Conservation (phyloP, 2,888 invertebrate genomes). For the Diloba caeruleocephala region DNA sequence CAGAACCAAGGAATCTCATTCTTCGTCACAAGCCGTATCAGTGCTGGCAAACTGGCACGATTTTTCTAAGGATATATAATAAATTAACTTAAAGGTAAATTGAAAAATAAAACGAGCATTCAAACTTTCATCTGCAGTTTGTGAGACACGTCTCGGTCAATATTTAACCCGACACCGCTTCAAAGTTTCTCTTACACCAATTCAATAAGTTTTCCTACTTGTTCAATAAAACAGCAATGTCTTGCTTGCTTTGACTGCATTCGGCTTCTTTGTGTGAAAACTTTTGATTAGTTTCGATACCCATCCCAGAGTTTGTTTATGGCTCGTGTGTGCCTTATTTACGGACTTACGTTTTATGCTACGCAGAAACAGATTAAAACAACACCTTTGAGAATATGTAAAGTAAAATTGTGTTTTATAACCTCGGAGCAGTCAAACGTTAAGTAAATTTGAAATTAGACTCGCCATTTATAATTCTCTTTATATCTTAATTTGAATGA, state of each 20-base stretch:
- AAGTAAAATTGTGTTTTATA: constrained; percentile 43
- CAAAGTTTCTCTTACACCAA: constrained; percentile 71
- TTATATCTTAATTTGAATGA: constrained; percentile 21
- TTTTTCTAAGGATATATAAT: not conserved
- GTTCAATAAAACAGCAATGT: constrained; percentile 77
- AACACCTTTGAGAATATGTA: constrained; percentile 37
- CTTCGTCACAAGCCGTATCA: too few species aligned
- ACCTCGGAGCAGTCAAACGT: constrained; percentile 38
- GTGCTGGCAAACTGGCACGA: too few species aligned
- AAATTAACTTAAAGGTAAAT: constrained; percentile 28
- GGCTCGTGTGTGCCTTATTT: constrained; percentile 7
- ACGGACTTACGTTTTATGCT: not conserved
- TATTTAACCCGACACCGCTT: constrained; percentile 66
- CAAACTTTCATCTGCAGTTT: constrained; percentile 47
- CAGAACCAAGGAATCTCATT: too few species aligned
- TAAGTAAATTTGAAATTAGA: constrained; percentile 48
- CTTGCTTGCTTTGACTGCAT: constrained; percentile 70
- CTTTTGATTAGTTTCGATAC: constrained; percentile 79
- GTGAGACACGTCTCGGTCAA: constrained; percentile 57
- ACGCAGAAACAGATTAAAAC: constrained; percentile 7
- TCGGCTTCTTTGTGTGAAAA: constrained; percentile 73
- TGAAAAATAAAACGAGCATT: constrained; percentile 41
- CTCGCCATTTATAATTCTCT: constrained; percentile 44
- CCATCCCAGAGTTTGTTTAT: constrained; percentile 59
- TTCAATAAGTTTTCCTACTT: constrained; percentile 70